phyloP scores from a whole-genome alignment of 2,888 invertebrate species.

The Orthosia gothica region DNA sequence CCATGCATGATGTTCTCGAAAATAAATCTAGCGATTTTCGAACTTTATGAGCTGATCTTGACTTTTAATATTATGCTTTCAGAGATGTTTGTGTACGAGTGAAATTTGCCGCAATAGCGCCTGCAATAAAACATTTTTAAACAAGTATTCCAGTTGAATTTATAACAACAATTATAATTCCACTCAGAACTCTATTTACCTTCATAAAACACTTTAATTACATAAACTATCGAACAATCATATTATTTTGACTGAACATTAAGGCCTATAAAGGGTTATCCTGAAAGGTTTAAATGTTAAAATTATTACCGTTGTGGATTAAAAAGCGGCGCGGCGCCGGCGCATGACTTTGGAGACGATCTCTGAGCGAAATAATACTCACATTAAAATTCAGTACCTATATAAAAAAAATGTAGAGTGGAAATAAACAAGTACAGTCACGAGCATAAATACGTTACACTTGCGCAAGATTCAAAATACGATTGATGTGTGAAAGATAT shows the following conservation, averaged over 20 bases:
- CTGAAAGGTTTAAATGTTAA: constrained; percentile 51
- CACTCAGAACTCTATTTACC: constrained; percentile 14
- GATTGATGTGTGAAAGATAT: too few relatives aligned
- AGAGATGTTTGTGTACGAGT: not conserved
- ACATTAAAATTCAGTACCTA: constrained; percentile 53
- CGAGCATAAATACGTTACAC: not conserved
- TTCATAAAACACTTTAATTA: constrained; percentile 29
- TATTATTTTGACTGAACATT: constrained; percentile 16
- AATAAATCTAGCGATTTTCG: too few relatives aligned
- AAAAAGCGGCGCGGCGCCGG: constrained; percentile 41
- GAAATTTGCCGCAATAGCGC: not conserved
- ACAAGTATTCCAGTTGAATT: constrained; percentile 1
- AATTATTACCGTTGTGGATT: constrained; percentile 35
- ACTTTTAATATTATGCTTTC: too few relatives aligned
- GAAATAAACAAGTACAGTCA: constrained; percentile 63
- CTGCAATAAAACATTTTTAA: not conserved
- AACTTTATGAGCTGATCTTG: too few relatives aligned
- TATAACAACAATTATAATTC: constrained; percentile 6
- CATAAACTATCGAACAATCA: constrained; percentile 10
- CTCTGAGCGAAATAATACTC: constrained; percentile 53
- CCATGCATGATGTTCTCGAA: too few relatives aligned
- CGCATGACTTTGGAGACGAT: constrained; percentile 37
- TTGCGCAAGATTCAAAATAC: not conserved
- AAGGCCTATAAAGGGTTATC: constrained; percentile 8
- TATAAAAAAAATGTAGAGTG: constrained; percentile 40